Base-by-base conservation (phyloP, 2,797 vertebrate species). In the Sebastes steindachneri region DNA sequence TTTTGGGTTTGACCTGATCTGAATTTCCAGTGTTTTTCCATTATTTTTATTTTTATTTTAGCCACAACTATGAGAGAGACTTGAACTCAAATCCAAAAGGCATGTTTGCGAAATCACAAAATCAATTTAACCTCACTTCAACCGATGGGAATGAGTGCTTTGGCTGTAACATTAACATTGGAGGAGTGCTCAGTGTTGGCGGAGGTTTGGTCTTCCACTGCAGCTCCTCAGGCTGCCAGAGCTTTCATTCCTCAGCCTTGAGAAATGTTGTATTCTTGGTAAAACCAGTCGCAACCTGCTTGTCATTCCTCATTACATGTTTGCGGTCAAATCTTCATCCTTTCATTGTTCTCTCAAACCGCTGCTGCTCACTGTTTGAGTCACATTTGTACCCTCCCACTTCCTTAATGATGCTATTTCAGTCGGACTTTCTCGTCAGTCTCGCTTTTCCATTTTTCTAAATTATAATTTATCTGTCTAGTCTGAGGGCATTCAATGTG, bases 311-410 rank as follows among this genome's bases (percentile, higher is more conserved):
- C 63, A 29, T 68, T 53, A 71, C 63, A 70, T 19, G 29, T 79
- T 73, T 85, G 69, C n/a, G 62, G 74, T 77, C 9, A 29, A 19
- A n/a, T 73, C 26, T 48, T 25, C 41, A 41, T 33, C n/a, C 45
- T 25, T 1, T 73, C 62, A 83, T 89, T 86, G 85, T 89, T 84
- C 51, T 35, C 59, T 57, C 70, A 41, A 41, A 74, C 51, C n/a
- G 2, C 63, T 41, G 31, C 59, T 41, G 28, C 59, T 74, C 63
- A 19, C 55, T 31, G 71, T 76, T 66, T 1, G 29, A 58, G n/a
- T 48, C 63, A 48, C 7, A n/a, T 35, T 26, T 31, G 33, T 35
- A 3, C 3, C 28, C 29, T 71, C 45, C 58, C 65, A 35, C 33
- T 78, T 76, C 35, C 45, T 72, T 9, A 35, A 65, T 3, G 3